phyloP scores from a whole-genome alignment of 2,797 vertebrate genomes.

The Tinamus major region DNA sequence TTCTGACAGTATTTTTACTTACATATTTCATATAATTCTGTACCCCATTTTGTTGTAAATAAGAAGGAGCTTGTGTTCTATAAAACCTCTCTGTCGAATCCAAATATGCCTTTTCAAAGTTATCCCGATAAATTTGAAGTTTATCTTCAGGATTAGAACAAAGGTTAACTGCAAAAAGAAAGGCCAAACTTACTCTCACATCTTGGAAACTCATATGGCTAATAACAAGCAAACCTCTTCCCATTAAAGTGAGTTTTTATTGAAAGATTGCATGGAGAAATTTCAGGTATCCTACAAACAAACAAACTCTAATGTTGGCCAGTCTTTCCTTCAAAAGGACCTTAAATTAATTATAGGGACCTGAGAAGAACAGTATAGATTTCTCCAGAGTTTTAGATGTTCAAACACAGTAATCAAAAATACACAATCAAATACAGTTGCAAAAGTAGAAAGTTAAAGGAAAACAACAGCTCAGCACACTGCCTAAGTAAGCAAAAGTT shows the following conservation, averaged over 20 bases:
- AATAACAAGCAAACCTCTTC: neutral
- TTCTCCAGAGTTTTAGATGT: neutral
- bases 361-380: neutral
- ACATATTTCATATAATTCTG: slow-evolving; percentile 99
- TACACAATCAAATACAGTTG: neutral
- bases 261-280: neutral
- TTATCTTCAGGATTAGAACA: slow-evolving; percentile 98
- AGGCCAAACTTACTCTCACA: slow-evolving; percentile 41
- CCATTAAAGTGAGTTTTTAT: neutral
- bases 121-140: slow-evolving; percentile 97
- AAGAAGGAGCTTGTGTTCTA: slow-evolving; percentile 95
- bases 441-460: neutral
- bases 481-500: neutral
- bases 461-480: neutral
- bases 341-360: neutral
- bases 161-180: slow-evolving; percentile 90
- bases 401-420: neutral
- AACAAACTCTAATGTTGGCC: neutral
- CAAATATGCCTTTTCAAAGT: slow-evolving; percentile 98
- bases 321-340: neutral
- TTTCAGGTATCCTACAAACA: neutral
- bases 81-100: slow-evolving; percentile 98
- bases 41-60: slow-evolving; percentile 96
- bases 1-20: slow-evolving; percentile 76
- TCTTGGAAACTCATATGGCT: neutral